These are phyloP conservation scores for Napeogenes inachia DNA, from an alignment of 2,888 invertebrate species.

Conservation along the genomic window DNA sequence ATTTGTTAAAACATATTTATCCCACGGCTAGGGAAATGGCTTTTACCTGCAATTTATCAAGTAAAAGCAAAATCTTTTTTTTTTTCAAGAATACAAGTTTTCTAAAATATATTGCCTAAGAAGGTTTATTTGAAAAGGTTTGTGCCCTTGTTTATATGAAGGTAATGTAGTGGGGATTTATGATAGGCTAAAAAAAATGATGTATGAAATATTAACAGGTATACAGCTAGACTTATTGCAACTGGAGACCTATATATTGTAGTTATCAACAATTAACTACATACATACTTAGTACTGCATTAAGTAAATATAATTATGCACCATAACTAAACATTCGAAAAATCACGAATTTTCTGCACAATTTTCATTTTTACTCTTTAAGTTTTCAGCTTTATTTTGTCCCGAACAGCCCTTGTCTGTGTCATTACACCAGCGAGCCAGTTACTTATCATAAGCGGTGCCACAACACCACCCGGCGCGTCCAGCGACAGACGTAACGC, in stretches of 20 bases:
- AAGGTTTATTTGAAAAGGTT: background rate
- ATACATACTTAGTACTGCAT: no score
- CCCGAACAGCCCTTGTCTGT: conserved; percentile 2
- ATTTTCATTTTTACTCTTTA: no score
- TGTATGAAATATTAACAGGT: no score
- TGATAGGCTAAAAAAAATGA: no score
- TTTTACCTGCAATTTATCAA: conserved; percentile 2
- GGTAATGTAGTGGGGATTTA: no score
- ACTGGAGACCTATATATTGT: no score
- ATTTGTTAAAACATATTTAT: background rate
- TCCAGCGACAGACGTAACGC: conserved; percentile 4
- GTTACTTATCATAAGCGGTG: conserved; percentile 20
- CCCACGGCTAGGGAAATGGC: background rate
- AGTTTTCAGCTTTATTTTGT: background rate
- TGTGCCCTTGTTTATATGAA: background rate
- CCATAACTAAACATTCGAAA: no score
- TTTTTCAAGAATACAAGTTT: background rate
- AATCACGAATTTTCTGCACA: no score
- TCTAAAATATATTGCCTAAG: background rate
- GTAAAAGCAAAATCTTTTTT: background rate
- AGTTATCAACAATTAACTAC: no score
- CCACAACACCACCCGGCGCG: conserved; percentile 16
- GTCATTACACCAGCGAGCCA: conserved; percentile 9
- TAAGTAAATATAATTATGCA: no score
- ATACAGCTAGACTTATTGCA: no score